Conservation (phyloP, 2,113 vertebrate genomes). For the Microcebus tavaratra region DNA sequence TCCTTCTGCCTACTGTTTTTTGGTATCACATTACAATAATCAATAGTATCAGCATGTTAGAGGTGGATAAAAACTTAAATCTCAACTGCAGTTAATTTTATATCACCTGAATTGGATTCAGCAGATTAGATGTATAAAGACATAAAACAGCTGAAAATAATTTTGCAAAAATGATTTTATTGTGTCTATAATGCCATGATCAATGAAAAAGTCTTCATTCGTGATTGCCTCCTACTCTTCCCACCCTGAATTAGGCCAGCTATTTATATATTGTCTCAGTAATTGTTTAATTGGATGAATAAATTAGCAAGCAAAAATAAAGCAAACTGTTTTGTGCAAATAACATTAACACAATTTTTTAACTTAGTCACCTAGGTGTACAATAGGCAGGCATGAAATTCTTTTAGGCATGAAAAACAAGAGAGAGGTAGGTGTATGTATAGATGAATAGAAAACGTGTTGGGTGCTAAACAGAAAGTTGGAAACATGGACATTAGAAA, state of each 20-base stretch:
- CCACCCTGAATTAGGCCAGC: neutral
- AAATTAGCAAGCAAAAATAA: slow-evolving; percentile 41
- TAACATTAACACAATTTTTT: slow-evolving; percentile 17
- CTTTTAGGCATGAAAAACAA: neutral
- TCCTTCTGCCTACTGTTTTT: neutral
- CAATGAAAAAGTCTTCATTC: neutral
- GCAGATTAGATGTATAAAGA: neutral
- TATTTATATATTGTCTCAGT: slow-evolving; percentile 18
- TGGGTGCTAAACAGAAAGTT: neutral
- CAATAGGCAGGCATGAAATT: neutral
- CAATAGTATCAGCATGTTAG: neutral
- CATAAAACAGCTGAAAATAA: neutral
- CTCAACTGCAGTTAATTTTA: neutral
- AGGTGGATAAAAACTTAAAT: neutral
- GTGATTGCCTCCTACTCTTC: neutral
- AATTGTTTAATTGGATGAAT: slow-evolving; percentile 51
- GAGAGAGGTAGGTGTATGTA: neutral
- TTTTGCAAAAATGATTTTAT: neutral
- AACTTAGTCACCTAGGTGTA: neutral
- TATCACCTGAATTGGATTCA: neutral
- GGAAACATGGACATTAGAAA: neutral
- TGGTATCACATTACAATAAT: neutral
- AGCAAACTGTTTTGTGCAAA: neutral
- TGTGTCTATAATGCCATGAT: neutral
- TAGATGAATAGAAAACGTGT: neutral